phyloP scores from a whole-genome alignment of 2,113 vertebrate genomes.

The Aegypius monachus region DNA sequence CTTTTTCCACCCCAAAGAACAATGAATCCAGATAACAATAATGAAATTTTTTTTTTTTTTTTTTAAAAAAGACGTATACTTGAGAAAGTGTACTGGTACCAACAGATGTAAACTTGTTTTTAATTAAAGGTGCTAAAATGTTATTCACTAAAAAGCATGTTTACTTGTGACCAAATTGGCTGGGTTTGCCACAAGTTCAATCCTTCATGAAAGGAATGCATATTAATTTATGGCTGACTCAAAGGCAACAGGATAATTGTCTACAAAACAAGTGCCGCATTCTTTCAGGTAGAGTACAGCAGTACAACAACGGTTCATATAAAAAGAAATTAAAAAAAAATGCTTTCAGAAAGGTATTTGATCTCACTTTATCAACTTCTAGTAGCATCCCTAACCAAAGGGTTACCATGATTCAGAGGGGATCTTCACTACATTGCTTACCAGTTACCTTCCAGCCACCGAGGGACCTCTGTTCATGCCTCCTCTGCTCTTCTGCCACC shows the following conservation, averaged over 20 bases:
- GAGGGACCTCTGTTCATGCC: too few relatives aligned
- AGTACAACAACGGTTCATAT: neutral
- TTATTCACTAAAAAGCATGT: neutral
- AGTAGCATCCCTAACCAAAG: neutral
- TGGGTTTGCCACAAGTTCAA: neutral
- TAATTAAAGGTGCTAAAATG: neutral
- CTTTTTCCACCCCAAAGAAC: neutral
- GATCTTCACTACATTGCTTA: accelerated
- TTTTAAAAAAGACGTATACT: neutral
- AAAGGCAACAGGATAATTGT: neutral
- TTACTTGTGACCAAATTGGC: neutral
- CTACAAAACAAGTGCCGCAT: neutral
- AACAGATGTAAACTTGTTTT: neutral
- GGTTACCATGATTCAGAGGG: neutral
- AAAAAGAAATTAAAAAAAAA: neutral
- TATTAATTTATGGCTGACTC: neutral
- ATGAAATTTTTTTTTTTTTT: too few relatives aligned
- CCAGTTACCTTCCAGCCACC: accelerated
- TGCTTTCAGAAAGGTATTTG: neutral
- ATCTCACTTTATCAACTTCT: neutral
- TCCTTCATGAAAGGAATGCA: neutral
- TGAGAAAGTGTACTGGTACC: neutral
- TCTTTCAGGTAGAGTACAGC: neutral
- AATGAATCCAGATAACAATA: neutral
- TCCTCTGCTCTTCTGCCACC: neutral